Conservation (phyloP, 1,140 invertebrate genomes). For the Lucilia cuprina region DNA sequence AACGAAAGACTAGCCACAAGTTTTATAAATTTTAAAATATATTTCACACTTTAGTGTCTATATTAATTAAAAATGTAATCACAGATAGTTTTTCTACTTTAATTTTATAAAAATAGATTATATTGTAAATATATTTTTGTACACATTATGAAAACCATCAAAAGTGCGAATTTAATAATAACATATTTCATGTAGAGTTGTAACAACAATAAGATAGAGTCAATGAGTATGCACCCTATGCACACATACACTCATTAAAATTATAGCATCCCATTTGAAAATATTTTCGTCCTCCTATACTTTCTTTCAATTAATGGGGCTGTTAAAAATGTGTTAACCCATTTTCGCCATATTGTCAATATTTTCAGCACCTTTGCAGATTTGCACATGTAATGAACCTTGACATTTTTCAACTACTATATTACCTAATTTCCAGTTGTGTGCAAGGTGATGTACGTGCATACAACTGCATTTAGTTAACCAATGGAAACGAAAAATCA, state of each 20-base stretch:
- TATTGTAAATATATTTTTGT: no score
- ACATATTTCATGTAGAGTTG: no score
- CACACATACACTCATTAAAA: background rate
- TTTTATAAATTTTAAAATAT: no score
- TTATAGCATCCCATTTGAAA: background rate
- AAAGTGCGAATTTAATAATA: no score
- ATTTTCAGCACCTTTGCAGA: conserved; percentile 32
- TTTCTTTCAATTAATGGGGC: background rate
- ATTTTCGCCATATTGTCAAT: conserved; percentile 36
- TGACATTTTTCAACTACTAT: background rate
- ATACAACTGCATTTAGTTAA: background rate
- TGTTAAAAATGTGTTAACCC: conserved; percentile 11
- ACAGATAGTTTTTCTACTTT: no score
- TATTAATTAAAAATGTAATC: no score
- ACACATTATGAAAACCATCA: no score
- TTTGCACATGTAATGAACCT: conserved; percentile 41
- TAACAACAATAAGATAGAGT: no score
- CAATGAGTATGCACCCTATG: background rate
- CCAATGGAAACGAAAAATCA: background rate
- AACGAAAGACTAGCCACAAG: no score
- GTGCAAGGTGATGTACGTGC: background rate
- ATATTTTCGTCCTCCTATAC: background rate
- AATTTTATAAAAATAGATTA: no score
- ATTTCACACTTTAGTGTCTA: no score
- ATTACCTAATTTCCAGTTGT: background rate